Evolutionary conservation across 1,140 invertebrate species (phyloP).

Genomic region (Amphibalanus amphitrite): DNA sequence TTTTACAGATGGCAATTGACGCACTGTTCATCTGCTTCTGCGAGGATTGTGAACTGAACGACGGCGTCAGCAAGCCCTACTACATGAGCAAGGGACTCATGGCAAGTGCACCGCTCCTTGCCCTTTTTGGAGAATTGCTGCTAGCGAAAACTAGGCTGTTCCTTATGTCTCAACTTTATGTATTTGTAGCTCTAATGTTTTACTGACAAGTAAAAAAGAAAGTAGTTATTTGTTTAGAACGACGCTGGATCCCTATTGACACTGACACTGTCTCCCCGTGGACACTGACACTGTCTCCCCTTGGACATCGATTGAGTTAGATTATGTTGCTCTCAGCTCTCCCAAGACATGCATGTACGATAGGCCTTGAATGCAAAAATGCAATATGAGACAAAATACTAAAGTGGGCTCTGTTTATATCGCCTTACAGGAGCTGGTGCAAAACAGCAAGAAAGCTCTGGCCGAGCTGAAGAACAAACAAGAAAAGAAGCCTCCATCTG

Average conservation of each 20-base stretch:
- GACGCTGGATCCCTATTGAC: too few species aligned
- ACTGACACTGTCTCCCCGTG: too few species aligned
- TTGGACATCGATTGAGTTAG: too few species aligned
- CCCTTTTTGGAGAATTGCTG: background rate
- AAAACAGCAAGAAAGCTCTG: slow-evolving; percentile 42
- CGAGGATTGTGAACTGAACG: slow-evolving; percentile 60
- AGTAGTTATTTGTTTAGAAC: slow-evolving; percentile 7
- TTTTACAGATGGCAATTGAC: slow-evolving; percentile 76
- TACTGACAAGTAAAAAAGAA: background rate
- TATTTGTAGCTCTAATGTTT: background rate
- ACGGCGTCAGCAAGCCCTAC: slow-evolving; percentile 49
- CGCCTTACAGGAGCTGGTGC: slow-evolving; percentile 37
- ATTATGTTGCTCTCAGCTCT: too few species aligned
- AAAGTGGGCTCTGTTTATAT: background rate
- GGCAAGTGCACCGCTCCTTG: slow-evolving; percentile 26
- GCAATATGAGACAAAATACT: background rate
- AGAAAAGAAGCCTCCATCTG: too few species aligned
- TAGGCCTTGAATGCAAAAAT: too few species aligned
- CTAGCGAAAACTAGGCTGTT: background rate
- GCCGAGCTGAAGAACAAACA: slow-evolving; percentile 12
- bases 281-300: too few species aligned
- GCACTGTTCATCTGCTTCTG: slow-evolving; percentile 87
- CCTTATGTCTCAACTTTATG: background rate
- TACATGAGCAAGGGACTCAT: slow-evolving; percentile 56
- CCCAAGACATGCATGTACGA: too few species aligned